phyloP scores from a whole-genome alignment of 1,140 invertebrate genomes.

The Nebria ingens region DNA sequence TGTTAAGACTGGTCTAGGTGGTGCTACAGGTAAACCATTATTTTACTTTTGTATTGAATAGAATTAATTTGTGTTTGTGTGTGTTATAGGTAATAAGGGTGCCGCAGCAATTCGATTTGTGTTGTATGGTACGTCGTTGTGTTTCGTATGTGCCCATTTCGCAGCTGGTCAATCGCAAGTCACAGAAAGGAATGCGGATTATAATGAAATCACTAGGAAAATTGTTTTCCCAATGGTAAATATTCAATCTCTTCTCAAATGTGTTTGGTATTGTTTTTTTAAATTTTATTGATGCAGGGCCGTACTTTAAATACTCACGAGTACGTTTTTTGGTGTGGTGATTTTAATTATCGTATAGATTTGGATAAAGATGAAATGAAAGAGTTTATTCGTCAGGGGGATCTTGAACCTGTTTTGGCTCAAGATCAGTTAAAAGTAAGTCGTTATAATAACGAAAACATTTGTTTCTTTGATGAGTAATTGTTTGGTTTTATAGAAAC shows the following conservation, averaged over 20 bases:
- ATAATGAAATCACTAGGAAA: conserved; percentile 88
- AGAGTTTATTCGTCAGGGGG: conserved; percentile 65
- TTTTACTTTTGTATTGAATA: background rate
- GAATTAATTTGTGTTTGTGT: conserved; percentile 11
- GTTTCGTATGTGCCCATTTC: conserved; percentile 98
- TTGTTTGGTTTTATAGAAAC: conserved; percentile 37
- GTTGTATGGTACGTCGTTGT: conserved; percentile 84
- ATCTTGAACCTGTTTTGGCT: conserved; percentile 68
- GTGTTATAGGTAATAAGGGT: conserved; percentile 73
- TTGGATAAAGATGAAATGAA: conserved; percentile 92
- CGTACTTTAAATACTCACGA: conserved; percentile 89
- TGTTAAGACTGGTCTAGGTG: conserved; percentile 96
- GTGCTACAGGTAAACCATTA: conserved; percentile 60
- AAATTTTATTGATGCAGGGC: conserved; percentile 38
- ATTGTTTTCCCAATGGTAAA: conserved; percentile 83
- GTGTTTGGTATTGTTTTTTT: conserved; percentile 5
- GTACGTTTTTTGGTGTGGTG: conserved; percentile 99
- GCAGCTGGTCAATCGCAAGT: conserved; percentile 96
- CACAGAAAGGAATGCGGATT: conserved; percentile 92
- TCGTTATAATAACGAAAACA: conserved; percentile 10
- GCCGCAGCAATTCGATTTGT: conserved; percentile 91
- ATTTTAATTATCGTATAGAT: conserved; percentile 98
- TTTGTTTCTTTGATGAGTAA: conserved; percentile 11
- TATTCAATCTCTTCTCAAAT: background rate
- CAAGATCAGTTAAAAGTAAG: conserved; percentile 77